Conservation (phyloP, 2,113 vertebrate genomes). For the Alexandromys fortis region DNA sequence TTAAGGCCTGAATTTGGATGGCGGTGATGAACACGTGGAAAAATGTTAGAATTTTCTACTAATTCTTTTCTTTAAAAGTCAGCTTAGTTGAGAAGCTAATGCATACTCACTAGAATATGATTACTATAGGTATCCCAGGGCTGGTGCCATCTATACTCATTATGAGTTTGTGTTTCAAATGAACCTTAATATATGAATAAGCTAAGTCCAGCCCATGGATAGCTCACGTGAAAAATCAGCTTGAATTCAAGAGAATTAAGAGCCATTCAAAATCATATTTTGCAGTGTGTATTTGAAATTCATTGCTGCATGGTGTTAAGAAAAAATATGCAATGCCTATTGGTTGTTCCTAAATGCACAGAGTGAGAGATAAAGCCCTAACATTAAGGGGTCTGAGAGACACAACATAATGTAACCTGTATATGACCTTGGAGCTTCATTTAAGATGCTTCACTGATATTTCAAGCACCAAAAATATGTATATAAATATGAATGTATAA, state of each 20-base stretch:
- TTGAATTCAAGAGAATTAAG: neutral
- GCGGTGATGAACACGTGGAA: neutral
- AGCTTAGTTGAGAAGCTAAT: neutral
- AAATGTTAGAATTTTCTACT: neutral
- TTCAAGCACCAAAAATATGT: slow-evolving; percentile 29
- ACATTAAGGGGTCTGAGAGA: neutral
- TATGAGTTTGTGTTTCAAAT: slow-evolving; percentile 35
- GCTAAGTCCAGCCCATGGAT: neutral
- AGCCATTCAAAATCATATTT: neutral
- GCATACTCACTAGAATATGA: neutral
- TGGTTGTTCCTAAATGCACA: neutral
- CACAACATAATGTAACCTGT: neutral
- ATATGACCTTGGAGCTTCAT: neutral
- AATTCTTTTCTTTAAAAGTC: neutral
- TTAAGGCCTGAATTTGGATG: neutral
- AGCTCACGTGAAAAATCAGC: neutral
- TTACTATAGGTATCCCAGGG: neutral
- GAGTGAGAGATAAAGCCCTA: neutral
- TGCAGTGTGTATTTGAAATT: neutral
- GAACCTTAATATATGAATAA: neutral
- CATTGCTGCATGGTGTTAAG: neutral
- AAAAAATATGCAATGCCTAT: neutral
- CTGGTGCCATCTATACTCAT: neutral
- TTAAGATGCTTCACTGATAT: neutral
- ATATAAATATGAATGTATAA: neutral